Evolutionary conservation across 2,113 vertebrate genomes (phyloP).

Genomic region (Pelmatolapia mariae): DNA sequence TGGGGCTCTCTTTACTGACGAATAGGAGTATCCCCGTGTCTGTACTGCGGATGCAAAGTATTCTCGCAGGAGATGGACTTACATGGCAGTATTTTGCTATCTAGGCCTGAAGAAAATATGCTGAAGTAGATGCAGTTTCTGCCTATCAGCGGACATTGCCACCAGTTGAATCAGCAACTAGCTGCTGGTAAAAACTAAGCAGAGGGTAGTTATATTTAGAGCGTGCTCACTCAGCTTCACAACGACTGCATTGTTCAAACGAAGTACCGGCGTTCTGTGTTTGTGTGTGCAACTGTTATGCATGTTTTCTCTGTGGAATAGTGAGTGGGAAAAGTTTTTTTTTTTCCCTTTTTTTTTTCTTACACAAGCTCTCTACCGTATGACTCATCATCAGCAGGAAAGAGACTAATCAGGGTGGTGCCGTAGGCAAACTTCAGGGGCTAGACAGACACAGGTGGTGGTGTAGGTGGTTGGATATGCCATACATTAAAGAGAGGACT

Average conservation of each 20-base stretch:
- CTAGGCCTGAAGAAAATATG: background rate
- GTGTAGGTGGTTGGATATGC: slow-evolving; percentile 3
- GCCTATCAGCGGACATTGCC: background rate
- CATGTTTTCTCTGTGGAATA: slow-evolving; percentile 8
- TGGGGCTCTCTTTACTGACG: background rate
- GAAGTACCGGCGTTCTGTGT: background rate
- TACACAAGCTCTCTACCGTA: background rate
- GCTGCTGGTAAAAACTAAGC: background rate
- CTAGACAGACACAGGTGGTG: slow-evolving; percentile 18
- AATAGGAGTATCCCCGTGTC: background rate
- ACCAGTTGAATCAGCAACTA: slow-evolving; percentile 23
- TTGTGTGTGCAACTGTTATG: slow-evolving; percentile 3
- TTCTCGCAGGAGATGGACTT: background rate
- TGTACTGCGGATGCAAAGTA: background rate
- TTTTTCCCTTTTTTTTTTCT: background rate
- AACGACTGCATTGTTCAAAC: background rate
- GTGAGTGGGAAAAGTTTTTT: slow-evolving; percentile 7
- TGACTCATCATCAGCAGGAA: slow-evolving; percentile 33
- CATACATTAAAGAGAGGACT: background rate
- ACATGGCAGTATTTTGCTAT: background rate
- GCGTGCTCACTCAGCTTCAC: background rate
- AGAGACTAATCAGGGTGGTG: slow-evolving; percentile 19
- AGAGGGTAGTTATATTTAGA: slow-evolving; percentile 1
- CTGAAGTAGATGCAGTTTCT: background rate
- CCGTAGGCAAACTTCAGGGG: background rate